phyloP scores from a whole-genome alignment of 2,797 vertebrate genomes.

The Rhinella marina region DNA sequence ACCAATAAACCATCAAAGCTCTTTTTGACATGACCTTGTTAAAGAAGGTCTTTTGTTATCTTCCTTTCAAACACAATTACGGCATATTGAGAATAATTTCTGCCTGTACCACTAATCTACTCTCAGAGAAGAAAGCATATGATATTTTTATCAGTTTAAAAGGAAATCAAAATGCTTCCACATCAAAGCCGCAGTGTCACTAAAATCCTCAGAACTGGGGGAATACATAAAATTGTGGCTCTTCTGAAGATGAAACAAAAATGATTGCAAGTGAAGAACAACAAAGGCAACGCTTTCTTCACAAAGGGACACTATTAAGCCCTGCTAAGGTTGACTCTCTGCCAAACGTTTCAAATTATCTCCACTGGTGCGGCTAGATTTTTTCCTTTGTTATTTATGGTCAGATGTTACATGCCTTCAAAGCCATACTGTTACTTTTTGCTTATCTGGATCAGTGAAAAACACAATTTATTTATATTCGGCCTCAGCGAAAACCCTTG shows the following conservation, averaged over 20 bases:
- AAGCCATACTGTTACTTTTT: constrained; percentile 52
- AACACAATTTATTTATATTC: constrained; percentile 42
- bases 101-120: constrained; percentile 7
- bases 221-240: constrained; percentile 57
- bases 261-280: constrained; percentile 53
- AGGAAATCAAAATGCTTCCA: constrained; percentile 43
- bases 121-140: constrained; percentile 38
- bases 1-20: constrained; percentile 16
- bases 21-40: constrained; percentile 12
- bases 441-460: constrained; percentile 48
- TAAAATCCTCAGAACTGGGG: constrained; percentile 52
- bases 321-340: constrained; percentile 49
- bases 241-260: constrained; percentile 61
- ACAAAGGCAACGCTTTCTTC: constrained; percentile 55
- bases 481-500: constrained; percentile 16
- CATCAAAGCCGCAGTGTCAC: constrained; percentile 55
- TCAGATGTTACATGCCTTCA: constrained; percentile 54
- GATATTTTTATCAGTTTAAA: constrained; percentile 58
- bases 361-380: constrained; percentile 40
- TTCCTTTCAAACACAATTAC: constrained; percentile 26
- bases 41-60: constrained; percentile 20
- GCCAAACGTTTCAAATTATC: constrained; percentile 60
- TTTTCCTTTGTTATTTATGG: constrained; percentile 33
- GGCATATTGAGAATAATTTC: constrained; percentile 7
- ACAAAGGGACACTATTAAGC: constrained; percentile 58